Evolutionary conservation across 2,113 vertebrate species (phyloP).

Genomic region (Zapornia atra): DNA sequence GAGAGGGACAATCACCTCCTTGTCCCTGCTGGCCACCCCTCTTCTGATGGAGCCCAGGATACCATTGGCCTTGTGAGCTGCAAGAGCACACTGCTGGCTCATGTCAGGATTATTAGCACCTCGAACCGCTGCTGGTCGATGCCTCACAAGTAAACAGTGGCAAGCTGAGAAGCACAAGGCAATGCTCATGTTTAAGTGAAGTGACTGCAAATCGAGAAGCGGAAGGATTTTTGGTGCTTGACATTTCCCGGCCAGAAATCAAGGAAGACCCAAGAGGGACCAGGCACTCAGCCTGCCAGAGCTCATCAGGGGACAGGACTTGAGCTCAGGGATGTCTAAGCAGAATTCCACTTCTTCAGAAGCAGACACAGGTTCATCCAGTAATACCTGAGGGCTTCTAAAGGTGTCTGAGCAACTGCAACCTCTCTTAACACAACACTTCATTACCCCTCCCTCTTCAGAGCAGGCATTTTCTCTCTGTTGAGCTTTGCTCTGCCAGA

Average conservation of each 20-base stretch:
- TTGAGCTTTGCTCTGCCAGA: constrained; percentile 32
- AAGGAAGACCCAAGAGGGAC: neutral
- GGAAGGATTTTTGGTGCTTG: neutral
- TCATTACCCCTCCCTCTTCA: neutral
- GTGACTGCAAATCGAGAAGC: neutral
- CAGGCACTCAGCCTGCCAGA: neutral
- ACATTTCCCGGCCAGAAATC: neutral
- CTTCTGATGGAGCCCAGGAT: too few species aligned
- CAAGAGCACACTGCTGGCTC: too few species aligned
- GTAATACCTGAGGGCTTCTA: neutral
- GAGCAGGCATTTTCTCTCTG: neutral
- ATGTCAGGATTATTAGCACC: neutral
- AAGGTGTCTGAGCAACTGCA: neutral
- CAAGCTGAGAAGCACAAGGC: neutral
- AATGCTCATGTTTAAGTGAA: neutral
- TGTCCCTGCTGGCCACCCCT: too few species aligned
- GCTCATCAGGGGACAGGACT: neutral
- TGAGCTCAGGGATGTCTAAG: neutral
- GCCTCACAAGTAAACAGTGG: neutral
- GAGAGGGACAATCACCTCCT: too few species aligned
- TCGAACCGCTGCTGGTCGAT: neutral
- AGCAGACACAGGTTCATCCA: neutral
- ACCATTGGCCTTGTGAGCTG: too few species aligned
- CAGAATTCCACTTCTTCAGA: neutral
- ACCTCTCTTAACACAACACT: neutral